Base-by-base conservation (phyloP, 2,888 invertebrate species). In the Achlya flavicornis region DNA sequence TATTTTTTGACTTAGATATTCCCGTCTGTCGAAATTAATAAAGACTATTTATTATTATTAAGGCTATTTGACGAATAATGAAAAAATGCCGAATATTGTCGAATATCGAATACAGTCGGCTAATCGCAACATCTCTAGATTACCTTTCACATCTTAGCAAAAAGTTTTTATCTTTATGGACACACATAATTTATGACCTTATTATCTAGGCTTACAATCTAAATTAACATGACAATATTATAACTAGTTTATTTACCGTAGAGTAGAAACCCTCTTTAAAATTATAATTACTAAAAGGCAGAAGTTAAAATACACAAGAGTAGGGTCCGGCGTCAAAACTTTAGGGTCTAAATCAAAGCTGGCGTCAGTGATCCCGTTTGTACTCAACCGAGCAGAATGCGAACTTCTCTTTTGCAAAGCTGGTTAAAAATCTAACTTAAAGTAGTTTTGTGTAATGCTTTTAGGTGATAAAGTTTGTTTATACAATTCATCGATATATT, bases 331-430 rank as follows among this genome's bases (percentile, higher is more conserved):
- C 53, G 53, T 53, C 19, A 6, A 53, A 53, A 53, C 53, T 53
- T 53, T 53, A 19, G 53, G 53, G 53, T 19, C 19, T 10, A 10
- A 19, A 53, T 19, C 53, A 53, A 53, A 53, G 19, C 53, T 53
- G 53, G 16, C 53, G 53, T 53, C 53, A 53, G 53, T 53, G 53
- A 53, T 53, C 53, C 53, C 53, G n/a, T 43, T 53, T 19, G 10
- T 53, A 53, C 19, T 53, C 53, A 53, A 19, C 53, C 19, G 53
- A 53, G 53, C 10, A 53, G 53, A 53, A 53, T 53, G 16, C n/a
- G 3, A 53, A 53, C 53, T 53, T 53, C 53, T 19, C 53, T 53
- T 53, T 53, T 19, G 53, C 53, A 19, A 53, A 53, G 53, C 53
- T 53, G 53, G 53, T 53, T 53, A 19, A 53, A 53, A 53, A 53